Evolutionary conservation across 1,140 invertebrate species (phyloP), one percentile per base, ranked within the genome.

Genomic region (Drosophila sturtevanti): DNA sequence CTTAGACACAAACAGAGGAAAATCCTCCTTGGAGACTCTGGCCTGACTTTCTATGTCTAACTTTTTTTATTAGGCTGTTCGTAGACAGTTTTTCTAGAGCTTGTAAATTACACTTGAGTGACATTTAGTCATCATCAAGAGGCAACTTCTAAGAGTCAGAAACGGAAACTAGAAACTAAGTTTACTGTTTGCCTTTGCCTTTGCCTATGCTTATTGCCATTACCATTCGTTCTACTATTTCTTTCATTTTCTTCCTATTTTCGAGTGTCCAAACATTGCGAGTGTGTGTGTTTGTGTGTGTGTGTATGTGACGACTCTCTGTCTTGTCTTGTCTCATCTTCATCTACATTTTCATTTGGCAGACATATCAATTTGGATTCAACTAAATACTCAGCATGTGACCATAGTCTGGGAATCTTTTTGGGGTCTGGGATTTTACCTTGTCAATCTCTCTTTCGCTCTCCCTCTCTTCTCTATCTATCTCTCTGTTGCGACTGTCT

Each of bases 321-420:
- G 34, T 38, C 14, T 16, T 44, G 48, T 62, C 66, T 37, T 38
- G 63, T 67, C 66, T 58, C 41, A 68, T 48, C 34, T 54, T 55
- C 52, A 11, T 66, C 44, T 60, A 59, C 48, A 66, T 70, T 38
- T 72, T 31, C 59, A 72, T 68, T 58, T 72, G 67, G 74, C 64
- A 87, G 78, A 87, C 81, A 87, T 81, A 79, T 86, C 79, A 78
- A 86, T 81, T 81, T 79, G 78, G 73, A 68, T 78, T 69, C 67
- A 65, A 56, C 82, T 81, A 86, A 87, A 75, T 85, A 78, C 68
- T 69, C 68, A 48, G 65, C 70, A 72, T 86, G 77, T 76, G 81
- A 69, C 37, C 62, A 68, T 63, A 61, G 81, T 59, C 61, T 41
- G 24, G 48, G 27, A 31, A 31, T 31, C 2, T 31, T 4, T 31